phyloP scores from a whole-genome alignment of 2,113 vertebrate genomes.

The Nesoenas mayeri region DNA sequence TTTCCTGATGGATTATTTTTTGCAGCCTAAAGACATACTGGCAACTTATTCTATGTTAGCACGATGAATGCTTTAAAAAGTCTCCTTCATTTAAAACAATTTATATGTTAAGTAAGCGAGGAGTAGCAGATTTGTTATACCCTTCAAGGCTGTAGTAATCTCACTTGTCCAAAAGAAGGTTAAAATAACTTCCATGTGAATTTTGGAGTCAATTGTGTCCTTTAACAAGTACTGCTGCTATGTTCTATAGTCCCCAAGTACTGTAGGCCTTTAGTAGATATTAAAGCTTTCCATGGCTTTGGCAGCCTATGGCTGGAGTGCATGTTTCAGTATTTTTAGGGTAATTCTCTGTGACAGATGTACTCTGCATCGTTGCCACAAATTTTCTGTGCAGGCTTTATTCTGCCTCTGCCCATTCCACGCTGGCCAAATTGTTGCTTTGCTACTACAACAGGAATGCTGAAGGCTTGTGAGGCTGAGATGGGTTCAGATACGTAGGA shows the following conservation, averaged over 20 bases:
- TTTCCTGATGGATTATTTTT: not conserved
- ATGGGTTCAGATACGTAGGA: not conserved
- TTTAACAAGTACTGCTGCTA: not conserved
- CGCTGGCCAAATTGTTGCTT: not conserved
- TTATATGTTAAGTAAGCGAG: not conserved
- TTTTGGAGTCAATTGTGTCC: not conserved
- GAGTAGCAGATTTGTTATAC: not conserved
- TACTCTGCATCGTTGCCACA: not conserved
- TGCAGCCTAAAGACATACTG: not conserved
- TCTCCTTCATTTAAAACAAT: not conserved
- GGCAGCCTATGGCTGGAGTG: constrained; percentile 16
- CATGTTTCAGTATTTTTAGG: not conserved
- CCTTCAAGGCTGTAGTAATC: not conserved
- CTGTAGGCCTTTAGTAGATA: not conserved
- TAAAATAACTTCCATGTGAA: not conserved
- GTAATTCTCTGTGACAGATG: not conserved
- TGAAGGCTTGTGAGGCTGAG: not conserved
- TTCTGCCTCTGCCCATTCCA: not conserved
- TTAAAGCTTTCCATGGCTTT: not conserved
- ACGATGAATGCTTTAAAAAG: not conserved
- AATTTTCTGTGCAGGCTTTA: not conserved
- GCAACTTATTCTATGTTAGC: not conserved
- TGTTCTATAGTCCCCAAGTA: not conserved
- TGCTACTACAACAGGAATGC: not conserved
- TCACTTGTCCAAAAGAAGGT: not conserved